Conservation (phyloP, 2,888 invertebrate species). For the Pyrochroa serraticornis region DNA sequence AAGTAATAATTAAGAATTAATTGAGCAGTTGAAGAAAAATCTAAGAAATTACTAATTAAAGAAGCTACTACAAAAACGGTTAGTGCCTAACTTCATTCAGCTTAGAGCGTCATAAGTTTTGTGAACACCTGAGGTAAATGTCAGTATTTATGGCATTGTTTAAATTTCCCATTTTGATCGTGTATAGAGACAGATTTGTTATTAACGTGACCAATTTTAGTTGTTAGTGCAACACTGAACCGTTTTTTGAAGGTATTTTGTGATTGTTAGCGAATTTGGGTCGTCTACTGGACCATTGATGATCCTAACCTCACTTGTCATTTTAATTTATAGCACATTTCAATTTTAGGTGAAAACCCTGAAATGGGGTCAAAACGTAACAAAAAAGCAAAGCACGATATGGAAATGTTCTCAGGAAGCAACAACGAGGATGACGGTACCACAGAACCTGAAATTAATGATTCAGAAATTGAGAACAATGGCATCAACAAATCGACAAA, state of each 20-base stretch:
- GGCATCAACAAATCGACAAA: slow-evolving; percentile 8
- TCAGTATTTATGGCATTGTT: neutral
- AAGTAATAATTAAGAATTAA: neutral
- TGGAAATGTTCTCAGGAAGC: neutral
- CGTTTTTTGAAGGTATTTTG: too few relatives aligned
- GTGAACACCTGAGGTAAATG: neutral
- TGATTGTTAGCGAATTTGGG: too few relatives aligned
- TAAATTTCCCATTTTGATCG: neutral
- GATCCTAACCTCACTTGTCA: too few relatives aligned
- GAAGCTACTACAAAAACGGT: neutral
- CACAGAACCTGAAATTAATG: neutral
- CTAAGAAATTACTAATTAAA: neutral
- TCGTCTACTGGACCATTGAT: too few relatives aligned
- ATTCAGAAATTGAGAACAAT: neutral
- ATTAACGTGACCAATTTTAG: too few relatives aligned
- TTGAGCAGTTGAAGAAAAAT: neutral
- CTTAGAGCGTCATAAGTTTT: neutral
- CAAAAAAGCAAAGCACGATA: slow-evolving; percentile 15
- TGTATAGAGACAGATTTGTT: too few relatives aligned
- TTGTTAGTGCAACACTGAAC: too few relatives aligned
- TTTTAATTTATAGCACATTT: neutral
- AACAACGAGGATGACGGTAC: slow-evolving; percentile 3
- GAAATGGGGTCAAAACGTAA: slow-evolving; percentile 19
- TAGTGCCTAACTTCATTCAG: neutral
- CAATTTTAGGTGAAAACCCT: slow-evolving; percentile 3